A percentile compares a stretch with the other conserved stretches of the same genome.
Evolutionary conservation across 2,888 invertebrate genomes (phyloP).

Genomic region (Pristionchus entomophagus): DNA sequence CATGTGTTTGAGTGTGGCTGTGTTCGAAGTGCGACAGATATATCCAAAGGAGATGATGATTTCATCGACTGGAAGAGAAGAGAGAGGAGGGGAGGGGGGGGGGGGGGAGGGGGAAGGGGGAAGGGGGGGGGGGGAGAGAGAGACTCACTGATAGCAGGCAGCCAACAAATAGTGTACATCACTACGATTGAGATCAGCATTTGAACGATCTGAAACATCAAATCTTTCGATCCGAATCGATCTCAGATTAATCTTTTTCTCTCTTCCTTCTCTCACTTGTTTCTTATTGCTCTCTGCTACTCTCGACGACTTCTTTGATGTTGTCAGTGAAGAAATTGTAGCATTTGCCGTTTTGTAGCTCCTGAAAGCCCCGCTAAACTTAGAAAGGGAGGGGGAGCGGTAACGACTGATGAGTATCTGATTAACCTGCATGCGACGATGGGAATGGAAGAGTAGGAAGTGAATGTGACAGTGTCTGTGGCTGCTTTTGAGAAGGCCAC

Average conservation of each 20-base stretch:
- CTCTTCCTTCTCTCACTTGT: constrained; percentile 55
- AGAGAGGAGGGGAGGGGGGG: not conserved
- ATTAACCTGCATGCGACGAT: constrained; percentile 50
- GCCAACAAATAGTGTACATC: constrained; percentile 84
- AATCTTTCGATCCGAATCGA: not conserved
- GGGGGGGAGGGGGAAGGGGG: not conserved
- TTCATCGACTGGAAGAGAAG: constrained; percentile 79
- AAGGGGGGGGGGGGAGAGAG: not conserved
- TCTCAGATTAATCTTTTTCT: not conserved
- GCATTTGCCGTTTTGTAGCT: constrained; percentile 47
- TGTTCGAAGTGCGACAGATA: constrained; percentile 77
- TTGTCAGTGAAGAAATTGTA: constrained; percentile 42
- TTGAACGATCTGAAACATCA: constrained; percentile 81
- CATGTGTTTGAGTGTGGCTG: constrained; percentile 81
- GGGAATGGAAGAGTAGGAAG: constrained; percentile 64
- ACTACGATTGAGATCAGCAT: constrained; percentile 85
- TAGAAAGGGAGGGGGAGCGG: not conserved
- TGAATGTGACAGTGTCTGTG: constrained; percentile 66
- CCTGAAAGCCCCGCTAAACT: not conserved
- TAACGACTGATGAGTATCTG: no score
- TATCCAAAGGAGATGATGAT: constrained; percentile 82
- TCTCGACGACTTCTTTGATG: constrained; percentile 57
- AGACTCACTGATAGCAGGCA: constrained; percentile 77
- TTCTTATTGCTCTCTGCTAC: constrained; percentile 69
- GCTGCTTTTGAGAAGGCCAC: constrained; percentile 67